Evolutionary conservation across 2,797 vertebrate genomes (phyloP).

Genomic region (Melanitta fusca): DNA sequence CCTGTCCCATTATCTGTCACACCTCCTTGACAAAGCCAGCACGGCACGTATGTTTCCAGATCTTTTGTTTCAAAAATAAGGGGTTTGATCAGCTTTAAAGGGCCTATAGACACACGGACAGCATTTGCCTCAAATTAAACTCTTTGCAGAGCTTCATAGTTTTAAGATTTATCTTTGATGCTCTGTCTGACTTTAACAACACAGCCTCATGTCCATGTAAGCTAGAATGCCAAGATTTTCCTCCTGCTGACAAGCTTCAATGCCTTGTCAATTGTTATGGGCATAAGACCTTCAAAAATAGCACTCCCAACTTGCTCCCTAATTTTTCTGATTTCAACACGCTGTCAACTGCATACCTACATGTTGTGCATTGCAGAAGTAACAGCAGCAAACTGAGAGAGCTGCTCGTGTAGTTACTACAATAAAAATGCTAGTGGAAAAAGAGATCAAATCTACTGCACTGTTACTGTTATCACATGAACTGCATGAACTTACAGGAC

Average conservation of each 20-base stretch:
- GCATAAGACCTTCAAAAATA: neutral
- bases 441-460: neutral
- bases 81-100: neutral
- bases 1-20: rapidly evolving
- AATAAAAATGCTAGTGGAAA: neutral
- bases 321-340: neutral
- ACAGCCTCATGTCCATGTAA: too few species aligned
- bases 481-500: neutral
- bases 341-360: neutral
- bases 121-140: neutral
- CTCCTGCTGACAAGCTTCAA: too few species aligned
- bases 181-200: neutral
- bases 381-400: neutral
- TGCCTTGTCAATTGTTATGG: too few species aligned
- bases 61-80: neutral
- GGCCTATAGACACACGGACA: neutral
- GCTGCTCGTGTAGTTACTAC: neutral
- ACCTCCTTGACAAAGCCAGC: neutral
- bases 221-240: too few species aligned
- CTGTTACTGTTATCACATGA: neutral
- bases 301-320: neutral
- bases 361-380: neutral
- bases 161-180: neutral
- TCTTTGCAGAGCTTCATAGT: neutral
- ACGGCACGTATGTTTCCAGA: neutral